These are phyloP conservation scores for Coecobrya sp. DNA, from an alignment of 2,888 invertebrate species.

Conservation along the genomic window DNA sequence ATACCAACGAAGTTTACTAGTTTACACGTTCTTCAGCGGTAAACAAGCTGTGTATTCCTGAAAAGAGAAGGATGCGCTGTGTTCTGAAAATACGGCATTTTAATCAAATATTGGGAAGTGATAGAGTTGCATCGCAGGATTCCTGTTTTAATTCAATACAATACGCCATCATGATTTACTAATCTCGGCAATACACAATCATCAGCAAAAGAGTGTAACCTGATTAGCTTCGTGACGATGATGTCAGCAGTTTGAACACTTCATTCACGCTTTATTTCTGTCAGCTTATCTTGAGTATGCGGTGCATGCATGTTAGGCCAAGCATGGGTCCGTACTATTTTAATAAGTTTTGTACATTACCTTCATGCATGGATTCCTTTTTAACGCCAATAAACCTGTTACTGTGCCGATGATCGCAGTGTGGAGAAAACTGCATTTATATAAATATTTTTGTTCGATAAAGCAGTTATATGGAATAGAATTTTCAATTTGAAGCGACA, in stretches of 20 bases:
- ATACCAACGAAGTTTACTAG: not conserved
- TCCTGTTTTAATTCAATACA: slow-evolving; percentile 68
- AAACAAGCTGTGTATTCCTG: slow-evolving; percentile 8
- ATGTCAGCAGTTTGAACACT: slow-evolving; percentile 78
- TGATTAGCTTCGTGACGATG: slow-evolving; percentile 80
- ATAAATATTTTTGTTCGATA: slow-evolving; percentile 25
- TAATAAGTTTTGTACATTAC: slow-evolving; percentile 47
- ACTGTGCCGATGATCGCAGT: slow-evolving; percentile 3
- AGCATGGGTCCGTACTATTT: slow-evolving; percentile 15
- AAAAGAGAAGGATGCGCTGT: not conserved
- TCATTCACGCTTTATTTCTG: slow-evolving; percentile 71
- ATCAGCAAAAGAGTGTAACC: slow-evolving; percentile 70
- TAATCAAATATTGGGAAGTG: slow-evolving; percentile 65
- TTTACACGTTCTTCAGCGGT: not conserved
- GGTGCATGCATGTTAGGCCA: not conserved
- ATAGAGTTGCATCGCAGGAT: slow-evolving; percentile 66
- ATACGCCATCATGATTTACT: slow-evolving; percentile 64
- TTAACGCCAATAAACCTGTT: slow-evolving; percentile 47
- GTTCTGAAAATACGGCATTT: slow-evolving; percentile 33
- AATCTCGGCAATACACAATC: slow-evolving; percentile 51
- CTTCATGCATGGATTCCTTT: slow-evolving; percentile 54
- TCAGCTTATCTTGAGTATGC: slow-evolving; percentile 10
- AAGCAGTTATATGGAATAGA: not conserved
- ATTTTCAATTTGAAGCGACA: slow-evolving; percentile 20
- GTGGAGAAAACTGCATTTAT: slow-evolving; percentile 4